Evolutionary conservation across 2,797 vertebrate genomes (phyloP), one percentile per base, ranked within the genome.

Genomic region (Hoplostethus atlanticus): DNA sequence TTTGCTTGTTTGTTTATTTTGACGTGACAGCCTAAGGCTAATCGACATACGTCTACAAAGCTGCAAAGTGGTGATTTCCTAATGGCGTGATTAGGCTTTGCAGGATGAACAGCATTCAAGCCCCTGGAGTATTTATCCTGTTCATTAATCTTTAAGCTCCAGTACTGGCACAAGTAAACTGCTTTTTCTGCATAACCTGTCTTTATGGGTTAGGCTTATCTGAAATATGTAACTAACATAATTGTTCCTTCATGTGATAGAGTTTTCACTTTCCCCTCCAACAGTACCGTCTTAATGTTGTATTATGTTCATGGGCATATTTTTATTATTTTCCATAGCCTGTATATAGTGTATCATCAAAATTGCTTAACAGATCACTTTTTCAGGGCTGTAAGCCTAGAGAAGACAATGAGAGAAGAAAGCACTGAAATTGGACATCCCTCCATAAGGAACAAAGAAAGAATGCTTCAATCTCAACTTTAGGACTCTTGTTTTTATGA

Each of bases 1-100:
- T 82, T 77, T 57, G 38, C 74, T 68, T 71, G 69, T 77, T 71
- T 71, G 76, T 84, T 84, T 85, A 71, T 88, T 88, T 87, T 82
- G 73, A 67, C 60, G 53, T 77, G 76, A 71, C 66, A 72, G 60
- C 58, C 58, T 28, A 25, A 73, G 60, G 53, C 59, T 64, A 71
- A 81, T 67, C 64, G 51, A 68, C 53, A 60, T 46, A 68, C 44
- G 46, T 38, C 40, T 46, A 44, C 44, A 73, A 73, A 79, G 47
- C 76, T 59, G 44, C 44, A 46, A 46, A 68, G 74, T 69, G 61
- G 63, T 53, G 62, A 83, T 88, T 84, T 86, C 57, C 61, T 77
- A 80, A 74, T 65, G 44, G 16, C 25, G 44, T 63, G 70, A 85
- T 87, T 77, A 76, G 61, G 73, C 73, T 81, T 78, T 81, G 30